A percentile compares a stretch with the other conserved stretches of the same genome.
Conservation (phyloP, 2,888 invertebrate genomes). For the Sphaerophoria rueppellii region DNA sequence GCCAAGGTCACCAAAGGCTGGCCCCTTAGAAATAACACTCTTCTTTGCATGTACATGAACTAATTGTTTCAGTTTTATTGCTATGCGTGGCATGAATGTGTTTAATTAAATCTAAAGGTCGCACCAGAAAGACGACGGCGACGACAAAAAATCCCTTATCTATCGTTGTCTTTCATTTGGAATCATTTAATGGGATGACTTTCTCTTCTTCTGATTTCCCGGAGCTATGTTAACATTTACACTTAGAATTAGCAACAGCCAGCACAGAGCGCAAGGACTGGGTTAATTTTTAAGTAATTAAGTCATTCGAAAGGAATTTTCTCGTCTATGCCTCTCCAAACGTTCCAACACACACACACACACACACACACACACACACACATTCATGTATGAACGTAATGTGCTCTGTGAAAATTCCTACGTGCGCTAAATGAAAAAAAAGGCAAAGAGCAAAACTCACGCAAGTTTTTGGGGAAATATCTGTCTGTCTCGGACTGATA, state of each 20-base stretch:
- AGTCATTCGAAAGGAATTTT: constrained; percentile 64
- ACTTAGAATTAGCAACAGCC: not conserved
- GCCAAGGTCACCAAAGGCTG: constrained; percentile 50
- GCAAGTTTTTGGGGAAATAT: constrained; percentile 63
- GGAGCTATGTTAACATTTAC: not conserved
- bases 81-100: constrained; percentile 69
- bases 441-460: constrained; percentile 54
- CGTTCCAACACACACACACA: too few relatives aligned
- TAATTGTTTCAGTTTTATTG: constrained; percentile 63
- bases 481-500: constrained; percentile 36
- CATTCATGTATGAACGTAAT: not conserved
- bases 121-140: constrained; percentile 34
- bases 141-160: constrained; percentile 35
- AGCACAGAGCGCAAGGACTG: constrained; percentile 32
- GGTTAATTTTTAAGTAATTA: constrained; percentile 70
- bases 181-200: not conserved
- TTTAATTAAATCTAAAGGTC: constrained; percentile 72
- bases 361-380: too few relatives aligned
- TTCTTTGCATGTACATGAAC: constrained; percentile 20
- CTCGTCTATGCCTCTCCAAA: constrained; percentile 53
- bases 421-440: constrained; percentile 39
- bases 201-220: not conserved
- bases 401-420: constrained; percentile 35
- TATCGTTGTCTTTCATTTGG: constrained; percentile 33
- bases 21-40: constrained; percentile 50